These are phyloP conservation scores for Pissodes strobi DNA, from an alignment of 1,140 invertebrate species.

Conservation along the genomic window DNA sequence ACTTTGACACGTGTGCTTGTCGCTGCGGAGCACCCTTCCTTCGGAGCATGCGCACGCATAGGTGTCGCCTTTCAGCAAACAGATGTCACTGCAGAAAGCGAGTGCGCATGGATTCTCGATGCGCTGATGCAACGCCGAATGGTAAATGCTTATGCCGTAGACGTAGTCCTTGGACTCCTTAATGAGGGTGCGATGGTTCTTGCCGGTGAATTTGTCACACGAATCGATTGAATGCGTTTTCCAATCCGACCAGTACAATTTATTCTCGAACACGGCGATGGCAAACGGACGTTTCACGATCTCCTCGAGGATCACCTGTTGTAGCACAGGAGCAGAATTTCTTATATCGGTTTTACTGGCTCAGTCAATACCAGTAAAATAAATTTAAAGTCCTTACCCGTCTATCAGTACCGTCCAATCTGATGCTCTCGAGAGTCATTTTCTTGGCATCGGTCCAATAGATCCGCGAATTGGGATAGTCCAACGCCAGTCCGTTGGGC, in stretches of 20 bases:
- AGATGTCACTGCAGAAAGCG: constrained; percentile 77
- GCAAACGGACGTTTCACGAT: constrained; percentile 77
- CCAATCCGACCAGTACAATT: constrained; percentile 87
- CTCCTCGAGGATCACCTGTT: constrained; percentile 61
- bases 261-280: constrained; percentile 84
- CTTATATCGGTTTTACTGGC: not conserved
- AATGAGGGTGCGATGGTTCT: constrained; percentile 61
- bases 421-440: constrained; percentile 74
- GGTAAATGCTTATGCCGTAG: constrained; percentile 71
- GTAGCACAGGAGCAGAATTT: constrained; percentile 7
- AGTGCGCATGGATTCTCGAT: constrained; percentile 70
- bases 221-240: constrained; percentile 65
- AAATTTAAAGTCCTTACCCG: too few species aligned
- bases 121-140: constrained; percentile 63
- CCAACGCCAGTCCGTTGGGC: constrained; percentile 89
- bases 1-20: constrained; percentile 61
- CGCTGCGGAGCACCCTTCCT: constrained; percentile 63
- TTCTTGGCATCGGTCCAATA: constrained; percentile 81
- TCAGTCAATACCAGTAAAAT: not conserved
- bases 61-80: constrained; percentile 68
- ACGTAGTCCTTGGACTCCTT: constrained; percentile 59
- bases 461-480: constrained; percentile 77
- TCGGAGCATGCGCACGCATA: constrained; percentile 80
- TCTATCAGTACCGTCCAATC: constrained; percentile 74
- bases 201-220: constrained; percentile 71